Conservation (phyloP, 2,113 vertebrate genomes). For the Cygnus atratus region DNA sequence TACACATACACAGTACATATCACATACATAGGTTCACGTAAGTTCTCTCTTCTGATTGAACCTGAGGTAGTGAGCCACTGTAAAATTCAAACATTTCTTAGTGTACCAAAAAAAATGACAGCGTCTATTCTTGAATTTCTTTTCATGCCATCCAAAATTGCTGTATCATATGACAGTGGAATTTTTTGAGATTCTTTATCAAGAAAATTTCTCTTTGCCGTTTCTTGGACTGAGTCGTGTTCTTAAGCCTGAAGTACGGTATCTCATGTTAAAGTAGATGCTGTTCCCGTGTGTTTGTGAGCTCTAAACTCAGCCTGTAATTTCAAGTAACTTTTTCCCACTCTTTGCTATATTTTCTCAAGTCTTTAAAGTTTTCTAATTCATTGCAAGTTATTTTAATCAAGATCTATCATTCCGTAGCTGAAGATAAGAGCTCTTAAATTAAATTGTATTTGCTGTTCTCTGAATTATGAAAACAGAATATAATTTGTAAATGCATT, state of each 20-base stretch:
- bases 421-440: constrained; percentile 35
- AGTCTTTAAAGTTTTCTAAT: not conserved
- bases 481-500: constrained; percentile 10
- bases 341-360: not conserved
- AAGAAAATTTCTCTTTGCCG: not conserved
- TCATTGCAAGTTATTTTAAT: constrained; percentile 12
- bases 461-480: constrained; percentile 30
- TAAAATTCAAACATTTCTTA: not conserved
- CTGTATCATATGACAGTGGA: not conserved
- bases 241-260: not conserved
- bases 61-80: not conserved
- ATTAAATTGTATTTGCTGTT: constrained; percentile 33
- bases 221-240: not conserved
- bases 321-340: not conserved
- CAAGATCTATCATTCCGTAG: not conserved
- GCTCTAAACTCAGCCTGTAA: not conserved
- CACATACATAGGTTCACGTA: no score
- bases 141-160: not conserved
- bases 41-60: not conserved
- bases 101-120: not conserved
- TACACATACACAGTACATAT: no score
- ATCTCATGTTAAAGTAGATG: not conserved
- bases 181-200: not conserved
- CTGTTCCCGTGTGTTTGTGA: not conserved
- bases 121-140: not conserved